Conservation (phyloP, 2,888 invertebrate genomes). For the Orthosia cruda region DNA sequence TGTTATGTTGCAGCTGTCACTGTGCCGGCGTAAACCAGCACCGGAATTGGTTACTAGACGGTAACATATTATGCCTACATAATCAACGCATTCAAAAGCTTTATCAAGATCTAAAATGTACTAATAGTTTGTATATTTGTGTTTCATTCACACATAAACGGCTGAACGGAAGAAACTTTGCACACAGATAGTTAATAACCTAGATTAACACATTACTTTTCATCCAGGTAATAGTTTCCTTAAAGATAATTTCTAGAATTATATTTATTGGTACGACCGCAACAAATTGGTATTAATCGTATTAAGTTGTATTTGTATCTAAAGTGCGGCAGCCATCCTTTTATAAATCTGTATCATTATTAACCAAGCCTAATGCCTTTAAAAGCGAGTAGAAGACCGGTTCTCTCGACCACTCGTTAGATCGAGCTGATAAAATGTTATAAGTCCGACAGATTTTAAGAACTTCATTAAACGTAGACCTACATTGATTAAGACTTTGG, state of each 20-base stretch:
- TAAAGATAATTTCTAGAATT: neutral
- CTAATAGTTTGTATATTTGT: too few species aligned
- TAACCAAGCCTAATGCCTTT: conserved; percentile 29
- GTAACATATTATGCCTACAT: conserved; percentile 20
- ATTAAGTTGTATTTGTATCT: conserved; percentile 16
- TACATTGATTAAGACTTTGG: conserved; percentile 9
- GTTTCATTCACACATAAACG: too few species aligned
- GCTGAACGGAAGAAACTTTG: too few species aligned
- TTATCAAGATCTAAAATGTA: neutral
- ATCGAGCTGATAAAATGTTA: conserved; percentile 50
- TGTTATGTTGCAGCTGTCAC: conserved; percentile 64
- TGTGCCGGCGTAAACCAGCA: conserved; percentile 22
- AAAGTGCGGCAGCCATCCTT: conserved; percentile 32
- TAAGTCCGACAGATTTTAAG: conserved; percentile 32
- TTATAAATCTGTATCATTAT: conserved; percentile 39
- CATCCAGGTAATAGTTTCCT: too few species aligned
- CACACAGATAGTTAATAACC: too few species aligned
- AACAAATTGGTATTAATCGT: conserved; percentile 18
- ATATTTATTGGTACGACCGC: neutral
- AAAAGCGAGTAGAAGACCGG: conserved; percentile 25
- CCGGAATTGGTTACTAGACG: conserved; percentile 23
- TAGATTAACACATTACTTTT: too few species aligned
- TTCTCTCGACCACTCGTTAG: conserved; percentile 26
- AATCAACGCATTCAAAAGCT: conserved; percentile 28
- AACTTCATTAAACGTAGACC: conserved; percentile 34